A percentile compares a stretch with the other conserved stretches of the same genome.
These are phyloP conservation scores for Gorsachius goisagi DNA, from an alignment of 2,113 vertebrate genomes.

Conservation along the genomic window DNA sequence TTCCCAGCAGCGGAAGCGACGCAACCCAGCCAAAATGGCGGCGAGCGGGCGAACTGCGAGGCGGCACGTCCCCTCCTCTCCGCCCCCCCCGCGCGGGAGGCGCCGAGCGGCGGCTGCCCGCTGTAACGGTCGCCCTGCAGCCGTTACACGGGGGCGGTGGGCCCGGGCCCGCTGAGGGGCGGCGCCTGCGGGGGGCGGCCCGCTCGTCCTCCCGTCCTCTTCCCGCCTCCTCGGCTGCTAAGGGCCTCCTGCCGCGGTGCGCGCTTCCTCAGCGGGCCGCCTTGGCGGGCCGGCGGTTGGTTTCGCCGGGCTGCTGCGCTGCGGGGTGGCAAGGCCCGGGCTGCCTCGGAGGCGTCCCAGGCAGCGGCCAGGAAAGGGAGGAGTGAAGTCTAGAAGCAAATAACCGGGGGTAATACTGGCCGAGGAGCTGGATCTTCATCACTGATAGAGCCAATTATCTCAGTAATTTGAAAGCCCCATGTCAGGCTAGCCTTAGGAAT, in stretches of 20 bases:
- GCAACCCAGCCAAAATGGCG: slow-evolving; percentile 32
- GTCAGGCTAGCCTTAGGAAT: background rate
- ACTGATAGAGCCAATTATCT: rapidly evolving
- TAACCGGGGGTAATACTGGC: rapidly evolving
- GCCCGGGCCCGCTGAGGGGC: background rate
- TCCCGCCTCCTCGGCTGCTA: too few species aligned
- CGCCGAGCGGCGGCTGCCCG: too few species aligned
- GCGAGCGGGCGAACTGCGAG: background rate
- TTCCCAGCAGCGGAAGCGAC: slow-evolving; percentile 19
- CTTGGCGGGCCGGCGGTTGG: too few species aligned
- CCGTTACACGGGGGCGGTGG: background rate
- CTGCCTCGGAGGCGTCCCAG: background rate
- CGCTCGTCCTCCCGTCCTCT: too few species aligned
- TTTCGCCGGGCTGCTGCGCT: rapidly evolving
- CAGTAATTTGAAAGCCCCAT: rapidly evolving
- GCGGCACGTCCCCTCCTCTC: background rate
- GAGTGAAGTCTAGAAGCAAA: rapidly evolving
- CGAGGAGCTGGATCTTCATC: background rate
- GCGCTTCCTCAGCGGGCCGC: background rate
- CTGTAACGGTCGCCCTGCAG: background rate
- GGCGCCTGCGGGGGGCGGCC: too few species aligned
- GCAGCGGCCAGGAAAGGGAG: rapidly evolving
- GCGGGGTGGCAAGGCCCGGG: background rate
- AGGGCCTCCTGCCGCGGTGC: rapidly evolving
- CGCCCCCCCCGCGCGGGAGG: background rate